Conservation (phyloP, 2,888 invertebrate species). For the Eupithecia subumbrata region DNA sequence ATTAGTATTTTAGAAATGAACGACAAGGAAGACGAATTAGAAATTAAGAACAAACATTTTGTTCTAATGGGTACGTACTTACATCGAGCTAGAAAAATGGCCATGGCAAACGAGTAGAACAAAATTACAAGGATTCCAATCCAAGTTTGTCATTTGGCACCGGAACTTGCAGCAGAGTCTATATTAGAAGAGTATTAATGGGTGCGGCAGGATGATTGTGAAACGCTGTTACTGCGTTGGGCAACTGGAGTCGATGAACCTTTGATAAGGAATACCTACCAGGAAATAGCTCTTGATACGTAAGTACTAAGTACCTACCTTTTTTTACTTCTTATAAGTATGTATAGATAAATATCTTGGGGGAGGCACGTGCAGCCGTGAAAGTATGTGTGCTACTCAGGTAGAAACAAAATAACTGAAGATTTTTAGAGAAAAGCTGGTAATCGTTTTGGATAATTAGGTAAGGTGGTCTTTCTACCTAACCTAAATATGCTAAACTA, state of each 20-base stretch:
- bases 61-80: neutral
- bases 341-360: too few species aligned
- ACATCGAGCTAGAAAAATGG: neutral
- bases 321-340: too few species aligned
- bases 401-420: too few species aligned
- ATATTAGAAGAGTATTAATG: slow-evolving; percentile 23
- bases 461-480: too few species aligned
- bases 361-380: too few species aligned
- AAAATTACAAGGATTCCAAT: neutral
- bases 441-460: neutral
- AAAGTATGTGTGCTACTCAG: too few species aligned
- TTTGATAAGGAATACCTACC: slow-evolving; percentile 7
- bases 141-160: neutral
- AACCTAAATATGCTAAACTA: too few species aligned
- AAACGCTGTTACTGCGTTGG: slow-evolving; percentile 25
- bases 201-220: slow-evolving; percentile 36
- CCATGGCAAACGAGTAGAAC: neutral
- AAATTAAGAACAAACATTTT: neutral
- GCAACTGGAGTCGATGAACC: slow-evolving; percentile 24
- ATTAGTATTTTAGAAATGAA: neutral
- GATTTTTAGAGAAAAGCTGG: too few species aligned
- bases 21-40: neutral
- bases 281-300: neutral
- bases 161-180: neutral
- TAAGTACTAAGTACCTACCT: too few species aligned